These are phyloP conservation scores for Sphecodes monilicornis DNA, from an alignment of 2,888 invertebrate species.

Conservation along the genomic window DNA sequence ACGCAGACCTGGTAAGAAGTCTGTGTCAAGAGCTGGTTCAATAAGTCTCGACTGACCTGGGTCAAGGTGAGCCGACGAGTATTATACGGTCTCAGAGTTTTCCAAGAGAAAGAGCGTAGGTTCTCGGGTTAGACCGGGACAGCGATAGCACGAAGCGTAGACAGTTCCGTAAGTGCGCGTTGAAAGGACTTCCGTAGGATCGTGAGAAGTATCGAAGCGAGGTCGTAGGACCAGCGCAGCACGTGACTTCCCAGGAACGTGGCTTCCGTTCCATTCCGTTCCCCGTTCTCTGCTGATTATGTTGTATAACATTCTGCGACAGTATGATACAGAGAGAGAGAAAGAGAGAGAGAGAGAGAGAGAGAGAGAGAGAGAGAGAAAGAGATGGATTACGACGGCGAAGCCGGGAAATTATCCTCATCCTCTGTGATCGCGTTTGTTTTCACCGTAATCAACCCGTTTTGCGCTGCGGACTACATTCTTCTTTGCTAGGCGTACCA, in stretches of 20 bases:
- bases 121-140: background rate
- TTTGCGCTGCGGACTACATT: background rate
- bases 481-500: background rate
- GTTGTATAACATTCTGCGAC: conserved; percentile 20
- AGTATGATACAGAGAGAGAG: background rate
- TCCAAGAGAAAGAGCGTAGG: conserved; percentile 20
- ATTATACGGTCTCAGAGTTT: conserved; percentile 27
- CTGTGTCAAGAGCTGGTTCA: conserved; percentile 37
- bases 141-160: conserved; percentile 22
- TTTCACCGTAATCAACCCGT: conserved; percentile 16
- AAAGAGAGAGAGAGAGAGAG: background rate
- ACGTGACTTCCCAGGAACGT: conserved; percentile 68
- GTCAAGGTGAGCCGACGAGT: conserved; percentile 62
- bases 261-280: conserved; percentile 47
- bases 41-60: conserved; percentile 48
- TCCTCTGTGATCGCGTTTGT: conserved; percentile 40
- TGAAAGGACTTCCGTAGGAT: conserved; percentile 58
- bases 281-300: conserved; percentile 31
- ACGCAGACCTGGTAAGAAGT: conserved; percentile 22
- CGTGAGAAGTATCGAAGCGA: conserved; percentile 74
- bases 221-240: conserved; percentile 71
- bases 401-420: conserved; percentile 45
- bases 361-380: background rate
- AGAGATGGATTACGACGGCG: conserved; percentile 29
- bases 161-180: conserved; percentile 8